Evolutionary conservation across 2,888 invertebrate genomes (phyloP), one percentile per base, ranked within the genome.

Genomic region (Lasioglossum vierecki): DNA sequence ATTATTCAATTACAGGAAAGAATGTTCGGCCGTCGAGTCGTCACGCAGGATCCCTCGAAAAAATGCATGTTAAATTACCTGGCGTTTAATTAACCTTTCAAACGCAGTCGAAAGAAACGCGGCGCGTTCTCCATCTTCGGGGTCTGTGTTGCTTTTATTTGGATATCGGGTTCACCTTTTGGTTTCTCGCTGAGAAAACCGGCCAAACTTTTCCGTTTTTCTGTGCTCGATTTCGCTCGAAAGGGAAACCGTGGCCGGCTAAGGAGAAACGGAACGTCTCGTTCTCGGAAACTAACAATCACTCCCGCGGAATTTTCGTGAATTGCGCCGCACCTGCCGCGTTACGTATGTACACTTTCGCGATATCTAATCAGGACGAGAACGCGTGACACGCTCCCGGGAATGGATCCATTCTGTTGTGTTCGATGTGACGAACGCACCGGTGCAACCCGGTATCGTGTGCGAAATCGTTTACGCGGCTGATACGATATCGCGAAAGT

Each of bases 281-380:
- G 57, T 76, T 53, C 76, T 85, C 22, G 73, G 81, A 81, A 78
- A 82, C 35, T 22, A 35, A 66, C 68, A 75, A 57, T 8, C 60
- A 49, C 53, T 80, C 87, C 75, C 75, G 66, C 6, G 57, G 68
- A 84, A 76, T 82, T 85, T 82, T 82, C 83, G 63, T 74, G 22
- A n/a, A 35, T 26, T 22, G 35, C 53, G n/a, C 49, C 57, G 35
- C 60, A 30, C 57, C 63, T 22, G 22, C 53, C 22, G 53, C 0
- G 8, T 22, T 8, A 53, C 22, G 22, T n/a, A 57, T 11, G 11
- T 4, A 57, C 76, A 15, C 78, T 82, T 81, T 79, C 75, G 66
- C 80, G 88, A 86, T 87, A 88, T 91, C 89, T 91, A 90, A 91
- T 89, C 89, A 82, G 81, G 70, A n/a, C 57, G n/a, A 8, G 26